These are phyloP conservation scores for Oncopeltus fasciatus DNA, from an alignment of 1,140 invertebrate genomes.

Conservation along the genomic window DNA sequence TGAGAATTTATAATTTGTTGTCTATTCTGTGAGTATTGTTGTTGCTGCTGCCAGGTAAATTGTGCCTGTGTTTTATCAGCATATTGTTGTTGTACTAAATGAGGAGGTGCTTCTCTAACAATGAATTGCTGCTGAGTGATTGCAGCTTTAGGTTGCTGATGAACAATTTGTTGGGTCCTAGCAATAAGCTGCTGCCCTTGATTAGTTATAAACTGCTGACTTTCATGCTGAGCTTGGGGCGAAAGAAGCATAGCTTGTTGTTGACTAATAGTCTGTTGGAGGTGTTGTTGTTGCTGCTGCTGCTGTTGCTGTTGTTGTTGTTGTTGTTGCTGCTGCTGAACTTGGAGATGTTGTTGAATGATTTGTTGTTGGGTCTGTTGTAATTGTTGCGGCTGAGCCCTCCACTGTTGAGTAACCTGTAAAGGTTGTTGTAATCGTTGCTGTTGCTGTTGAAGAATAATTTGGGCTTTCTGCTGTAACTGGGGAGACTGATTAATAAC, in stretches of 20 bases:
- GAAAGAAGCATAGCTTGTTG: slow-evolving; percentile 15
- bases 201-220: slow-evolving; percentile 21
- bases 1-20: slow-evolving; percentile 17
- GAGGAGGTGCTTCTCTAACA: slow-evolving; percentile 9
- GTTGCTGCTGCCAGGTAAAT: slow-evolving; percentile 22
- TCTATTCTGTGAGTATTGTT: slow-evolving; percentile 13
- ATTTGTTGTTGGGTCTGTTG: slow-evolving; percentile 33
- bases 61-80: slow-evolving; percentile 14
- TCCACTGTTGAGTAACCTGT: slow-evolving; percentile 23
- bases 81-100: slow-evolving; percentile 13
- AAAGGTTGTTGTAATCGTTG: slow-evolving; percentile 20
- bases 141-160: slow-evolving; percentile 19
- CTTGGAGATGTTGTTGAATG: slow-evolving; percentile 23
- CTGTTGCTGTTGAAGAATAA: slow-evolving; percentile 32
- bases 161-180: slow-evolving; percentile 16
- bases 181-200: slow-evolving; percentile 15
- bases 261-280: slow-evolving; percentile 32
- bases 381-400: slow-evolving; percentile 20
- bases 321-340: slow-evolving; percentile 36
- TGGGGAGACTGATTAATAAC: slow-evolving; percentile 34
- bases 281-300: slow-evolving; percentile 27
- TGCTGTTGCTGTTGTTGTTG: slow-evolving; percentile 31
- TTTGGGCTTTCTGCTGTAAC: slow-evolving; percentile 13
- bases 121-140: slow-evolving; percentile 20
- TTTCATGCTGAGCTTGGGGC: slow-evolving; percentile 18